A percentile compares a stretch with the other conserved stretches of the same genome.
These are phyloP conservation scores for Pelusios castaneus DNA, from an alignment of 2,113 vertebrate genomes.

Conservation along the genomic window DNA sequence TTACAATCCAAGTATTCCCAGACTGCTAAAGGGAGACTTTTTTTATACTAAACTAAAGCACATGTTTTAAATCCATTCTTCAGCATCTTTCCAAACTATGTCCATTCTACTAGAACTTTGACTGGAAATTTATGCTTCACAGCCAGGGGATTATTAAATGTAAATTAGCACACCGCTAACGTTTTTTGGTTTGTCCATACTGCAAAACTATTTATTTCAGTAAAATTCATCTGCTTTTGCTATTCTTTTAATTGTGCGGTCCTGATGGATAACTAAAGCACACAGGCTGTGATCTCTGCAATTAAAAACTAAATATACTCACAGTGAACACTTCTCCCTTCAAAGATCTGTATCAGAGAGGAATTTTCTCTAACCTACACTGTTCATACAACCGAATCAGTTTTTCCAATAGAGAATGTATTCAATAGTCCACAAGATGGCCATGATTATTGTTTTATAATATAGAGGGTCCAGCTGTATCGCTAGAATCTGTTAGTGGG, in stretches of 20 bases:
- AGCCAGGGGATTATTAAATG: neutral
- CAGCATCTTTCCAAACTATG: neutral
- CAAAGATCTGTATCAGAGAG: neutral
- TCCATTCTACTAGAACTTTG: neutral
- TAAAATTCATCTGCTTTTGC: neutral
- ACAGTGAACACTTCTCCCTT: neutral
- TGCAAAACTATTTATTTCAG: neutral
- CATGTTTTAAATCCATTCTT: neutral
- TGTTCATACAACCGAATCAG: neutral
- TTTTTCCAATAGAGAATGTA: neutral
- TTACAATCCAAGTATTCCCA: fast-evolving
- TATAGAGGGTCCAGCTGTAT: neutral
- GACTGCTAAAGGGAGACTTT: fast-evolving
- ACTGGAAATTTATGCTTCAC: neutral
- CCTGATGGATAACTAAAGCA: neutral
- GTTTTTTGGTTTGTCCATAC: neutral
- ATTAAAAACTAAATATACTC: neutral
- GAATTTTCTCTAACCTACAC: neutral
- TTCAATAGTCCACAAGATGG: constrained; percentile 3
- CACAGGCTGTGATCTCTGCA: neutral
- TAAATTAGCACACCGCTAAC: neutral
- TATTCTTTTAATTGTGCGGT: neutral
- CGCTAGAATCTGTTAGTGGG: constrained; percentile 1
- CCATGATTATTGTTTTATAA: neutral
- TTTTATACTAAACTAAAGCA: neutral